A percentile compares a stretch with the other conserved stretches of the same genome.
Evolutionary conservation across 2,797 vertebrate species (phyloP).

Genomic region (Sus cebifrons): DNA sequence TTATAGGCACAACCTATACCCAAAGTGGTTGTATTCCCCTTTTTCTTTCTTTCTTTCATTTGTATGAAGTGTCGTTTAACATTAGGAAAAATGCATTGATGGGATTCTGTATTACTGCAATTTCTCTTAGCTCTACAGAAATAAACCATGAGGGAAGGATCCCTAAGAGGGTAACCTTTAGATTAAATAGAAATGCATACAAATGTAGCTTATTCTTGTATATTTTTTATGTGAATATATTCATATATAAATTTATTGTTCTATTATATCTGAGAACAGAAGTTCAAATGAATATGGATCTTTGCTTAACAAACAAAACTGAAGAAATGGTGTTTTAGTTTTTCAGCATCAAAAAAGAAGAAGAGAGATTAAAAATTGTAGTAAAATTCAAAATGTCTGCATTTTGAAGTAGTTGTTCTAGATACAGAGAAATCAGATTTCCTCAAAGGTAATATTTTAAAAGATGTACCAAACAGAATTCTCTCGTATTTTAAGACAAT

Average conservation of each 20-base stretch:
- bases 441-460: conserved; percentile 61
- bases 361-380: conserved; percentile 35
- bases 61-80: conserved; percentile 39
- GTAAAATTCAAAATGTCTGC: conserved; percentile 55
- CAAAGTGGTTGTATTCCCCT: conserved; percentile 14
- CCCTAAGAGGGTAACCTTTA: conserved; percentile 28
- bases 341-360: background rate
- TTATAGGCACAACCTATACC: background rate
- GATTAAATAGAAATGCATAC: conserved; percentile 71
- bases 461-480: conserved; percentile 66
- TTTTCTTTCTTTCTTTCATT: conserved; percentile 6
- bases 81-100: background rate
- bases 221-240: conserved; percentile 57
- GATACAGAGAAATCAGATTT: conserved; percentile 47
- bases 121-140: conserved; percentile 48
- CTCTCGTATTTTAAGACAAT: conserved; percentile 66
- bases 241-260: conserved; percentile 39
- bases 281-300: conserved; percentile 63
- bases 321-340: background rate
- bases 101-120: background rate
- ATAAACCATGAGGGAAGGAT: conserved; percentile 3
- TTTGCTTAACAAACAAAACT: conserved; percentile 53
- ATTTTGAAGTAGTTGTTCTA: conserved; percentile 70
- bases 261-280: conserved; percentile 32
- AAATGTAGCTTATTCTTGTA: conserved; percentile 23